These are phyloP conservation scores for Etheostoma spectabile DNA, from an alignment of 2,113 vertebrate genomes.

Conservation along the genomic window DNA sequence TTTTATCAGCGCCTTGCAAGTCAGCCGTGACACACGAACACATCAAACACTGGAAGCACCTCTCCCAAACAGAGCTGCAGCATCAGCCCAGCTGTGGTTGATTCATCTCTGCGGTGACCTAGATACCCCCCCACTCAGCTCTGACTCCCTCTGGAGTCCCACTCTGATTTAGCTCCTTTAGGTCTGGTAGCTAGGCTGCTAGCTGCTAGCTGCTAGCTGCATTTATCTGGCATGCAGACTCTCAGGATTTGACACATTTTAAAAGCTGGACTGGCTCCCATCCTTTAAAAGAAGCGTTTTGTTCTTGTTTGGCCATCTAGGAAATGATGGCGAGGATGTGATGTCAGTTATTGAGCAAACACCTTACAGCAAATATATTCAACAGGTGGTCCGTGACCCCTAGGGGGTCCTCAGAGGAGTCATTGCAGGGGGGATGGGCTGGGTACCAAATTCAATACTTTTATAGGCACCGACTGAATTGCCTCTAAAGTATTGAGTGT, in stretches of 20 bases:
- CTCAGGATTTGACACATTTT: slow-evolving; percentile 1
- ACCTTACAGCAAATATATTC: no score
- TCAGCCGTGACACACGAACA: slow-evolving; percentile 22
- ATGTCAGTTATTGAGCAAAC: neutral
- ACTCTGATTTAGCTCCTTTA: slow-evolving; percentile 52
- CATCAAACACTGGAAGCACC: slow-evolving; percentile 19
- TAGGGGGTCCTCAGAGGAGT: no score
- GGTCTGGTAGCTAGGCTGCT: slow-evolving; percentile 26
- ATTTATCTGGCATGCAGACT: slow-evolving; percentile 14
- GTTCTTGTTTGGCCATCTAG: neutral
- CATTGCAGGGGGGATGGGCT: no score
- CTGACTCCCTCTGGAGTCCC: slow-evolving; percentile 52
- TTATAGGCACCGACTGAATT: no score
- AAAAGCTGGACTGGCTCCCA: neutral
- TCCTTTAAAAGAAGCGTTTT: no score
- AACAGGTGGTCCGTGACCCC: no score
- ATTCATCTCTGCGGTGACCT: slow-evolving; percentile 76
- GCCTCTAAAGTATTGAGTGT: no score
- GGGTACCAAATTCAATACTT: no score
- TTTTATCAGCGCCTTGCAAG: neutral
- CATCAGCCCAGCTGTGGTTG: slow-evolving; percentile 59
- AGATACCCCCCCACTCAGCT: slow-evolving; percentile 58
- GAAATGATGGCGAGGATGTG: neutral
- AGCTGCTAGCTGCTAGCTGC: slow-evolving; percentile 30
- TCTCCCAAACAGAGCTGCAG: slow-evolving; percentile 25